Evolutionary conservation across 2,888 invertebrate species (phyloP).

Genomic region (Busseola fusca): DNA sequence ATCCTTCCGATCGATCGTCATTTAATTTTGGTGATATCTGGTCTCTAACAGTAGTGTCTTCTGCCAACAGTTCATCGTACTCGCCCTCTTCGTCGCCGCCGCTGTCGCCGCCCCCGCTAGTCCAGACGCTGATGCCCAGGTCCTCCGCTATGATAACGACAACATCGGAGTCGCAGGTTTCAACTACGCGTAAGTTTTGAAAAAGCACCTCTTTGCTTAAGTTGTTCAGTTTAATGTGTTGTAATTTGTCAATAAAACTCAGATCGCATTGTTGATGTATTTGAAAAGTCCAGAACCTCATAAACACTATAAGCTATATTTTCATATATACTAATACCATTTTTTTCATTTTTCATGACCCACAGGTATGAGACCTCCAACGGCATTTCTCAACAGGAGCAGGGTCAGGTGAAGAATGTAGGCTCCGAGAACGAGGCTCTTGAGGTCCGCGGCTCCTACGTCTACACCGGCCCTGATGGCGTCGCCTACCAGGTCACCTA

Average conservation of each 20-base stretch:
- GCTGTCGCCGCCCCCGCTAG: constrained; percentile 73
- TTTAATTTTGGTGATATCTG: constrained; percentile 10
- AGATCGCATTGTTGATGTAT: not conserved
- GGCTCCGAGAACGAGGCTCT: constrained; percentile 76
- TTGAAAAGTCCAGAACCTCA: not conserved
- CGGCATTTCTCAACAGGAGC: constrained; percentile 68
- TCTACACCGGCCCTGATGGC: constrained; percentile 83
- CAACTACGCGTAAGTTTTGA: constrained; percentile 71
- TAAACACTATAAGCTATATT: not conserved
- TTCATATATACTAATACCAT: not conserved
- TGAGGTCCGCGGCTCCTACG: constrained; percentile 74
- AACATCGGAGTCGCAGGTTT: constrained; percentile 78
- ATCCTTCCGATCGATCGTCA: not conserved
- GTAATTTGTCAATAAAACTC: not conserved
- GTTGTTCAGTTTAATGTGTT: not conserved
- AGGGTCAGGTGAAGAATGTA: constrained; percentile 69
- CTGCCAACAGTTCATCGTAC: constrained; percentile 79
- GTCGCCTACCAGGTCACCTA: constrained; percentile 83
- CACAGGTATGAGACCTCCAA: constrained; percentile 76
- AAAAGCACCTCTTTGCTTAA: not conserved
- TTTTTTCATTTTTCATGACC: constrained; percentile 18
- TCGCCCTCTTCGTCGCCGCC: constrained; percentile 75
- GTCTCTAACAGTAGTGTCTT: constrained; percentile 32
- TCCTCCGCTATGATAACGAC: constrained; percentile 66
- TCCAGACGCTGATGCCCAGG: constrained; percentile 70